phyloP scores from a whole-genome alignment of 2,797 vertebrate genomes.

The Potorous gilbertii region DNA sequence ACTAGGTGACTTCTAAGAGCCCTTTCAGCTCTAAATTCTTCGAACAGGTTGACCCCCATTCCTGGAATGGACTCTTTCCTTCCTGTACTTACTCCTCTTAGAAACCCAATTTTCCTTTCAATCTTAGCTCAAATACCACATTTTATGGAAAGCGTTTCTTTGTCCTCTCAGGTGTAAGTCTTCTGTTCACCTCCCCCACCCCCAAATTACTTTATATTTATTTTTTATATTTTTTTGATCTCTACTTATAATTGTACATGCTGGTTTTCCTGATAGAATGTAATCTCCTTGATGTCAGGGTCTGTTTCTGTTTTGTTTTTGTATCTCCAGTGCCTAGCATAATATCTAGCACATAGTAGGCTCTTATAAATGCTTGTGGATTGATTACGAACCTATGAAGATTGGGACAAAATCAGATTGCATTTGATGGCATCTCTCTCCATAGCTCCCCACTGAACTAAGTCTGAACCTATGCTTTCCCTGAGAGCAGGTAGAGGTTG shows the following conservation, averaged over 20 bases:
- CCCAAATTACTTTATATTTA: not conserved
- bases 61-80: not conserved
- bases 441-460: not conserved
- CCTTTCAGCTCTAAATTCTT: not conserved
- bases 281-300: not conserved
- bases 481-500: not conserved
- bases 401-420: not conserved
- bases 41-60: not conserved
- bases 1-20: not conserved
- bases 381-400: not conserved
- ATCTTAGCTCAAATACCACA: not conserved
- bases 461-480: not conserved
- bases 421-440: not conserved
- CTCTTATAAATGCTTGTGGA: not conserved
- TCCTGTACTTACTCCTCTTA: not conserved
- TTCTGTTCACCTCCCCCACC: not conserved
- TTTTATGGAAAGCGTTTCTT: not conserved
- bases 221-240: not conserved
- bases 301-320: not conserved
- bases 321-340: not conserved
- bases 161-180: not conserved
- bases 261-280: not conserved
- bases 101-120: not conserved
- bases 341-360: not conserved
- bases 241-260: not conserved